Evolutionary conservation across 2,888 invertebrate genomes (phyloP).

Genomic region (Torymus auratus): DNA sequence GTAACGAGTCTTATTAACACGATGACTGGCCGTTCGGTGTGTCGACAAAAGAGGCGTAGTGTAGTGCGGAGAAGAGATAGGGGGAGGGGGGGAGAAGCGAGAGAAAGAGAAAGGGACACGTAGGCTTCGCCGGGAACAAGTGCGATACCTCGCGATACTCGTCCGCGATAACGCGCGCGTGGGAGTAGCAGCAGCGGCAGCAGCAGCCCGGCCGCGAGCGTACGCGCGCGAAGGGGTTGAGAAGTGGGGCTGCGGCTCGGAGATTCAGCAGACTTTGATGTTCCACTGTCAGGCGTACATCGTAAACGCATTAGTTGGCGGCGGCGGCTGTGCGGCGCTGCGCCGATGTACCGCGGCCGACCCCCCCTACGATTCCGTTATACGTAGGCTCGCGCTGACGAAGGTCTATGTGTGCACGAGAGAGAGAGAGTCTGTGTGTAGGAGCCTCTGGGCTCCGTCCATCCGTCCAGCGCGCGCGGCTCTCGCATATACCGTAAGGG

Average conservation of each 20-base stretch:
- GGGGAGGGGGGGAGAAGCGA: not conserved
- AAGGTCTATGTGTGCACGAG: too few species aligned
- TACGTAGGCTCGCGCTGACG: conserved; percentile 3
- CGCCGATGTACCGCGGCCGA: not conserved
- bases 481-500: conserved; percentile 28
- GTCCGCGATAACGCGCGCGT: conserved; percentile 11
- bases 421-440: not conserved
- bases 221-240: conserved; percentile 42
- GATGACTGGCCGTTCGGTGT: conserved; percentile 44
- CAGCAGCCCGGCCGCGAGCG: not conserved
- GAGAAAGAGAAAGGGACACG: not conserved
- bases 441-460: not conserved
- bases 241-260: conserved; percentile 39
- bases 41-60: conserved; percentile 6
- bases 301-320: conserved; percentile 73
- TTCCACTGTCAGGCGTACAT: conserved; percentile 71
- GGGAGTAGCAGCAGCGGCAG: not conserved
- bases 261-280: conserved; percentile 68
- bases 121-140: conserved; percentile 22
- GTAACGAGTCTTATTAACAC: conserved; percentile 50
- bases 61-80: not conserved
- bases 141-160: conserved; percentile 24
- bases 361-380: conserved; percentile 16
- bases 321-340: not conserved
- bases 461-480: not conserved